Base-by-base conservation (phyloP, 2,113 vertebrate species). In the Scopus umbretta region DNA sequence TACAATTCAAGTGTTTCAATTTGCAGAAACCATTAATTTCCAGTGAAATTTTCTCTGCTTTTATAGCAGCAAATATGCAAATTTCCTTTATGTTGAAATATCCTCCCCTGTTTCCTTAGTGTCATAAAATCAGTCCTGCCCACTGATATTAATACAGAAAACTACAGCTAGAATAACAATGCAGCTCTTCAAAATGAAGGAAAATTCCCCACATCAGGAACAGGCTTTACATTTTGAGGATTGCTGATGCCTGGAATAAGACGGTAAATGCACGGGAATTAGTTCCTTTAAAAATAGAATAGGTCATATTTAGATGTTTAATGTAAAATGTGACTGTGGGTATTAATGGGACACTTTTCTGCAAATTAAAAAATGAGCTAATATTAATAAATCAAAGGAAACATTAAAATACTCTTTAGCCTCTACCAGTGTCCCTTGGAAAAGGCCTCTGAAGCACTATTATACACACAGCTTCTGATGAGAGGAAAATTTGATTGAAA, bases 341-440 rank as follows among this genome's bases (percentile, higher is more conserved):
- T 90, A 74, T 84, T 91, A 91, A 92, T 55, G 47, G 47, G 58
- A 3, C 22, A 73, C 71, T 73, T 30, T 17, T 74, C 83, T 86
- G 63, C 73, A 86, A 84, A 84, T 88, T 91, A 91, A 94, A 96
- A 91, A 23, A 50, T 7, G 16, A 86, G 5, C 27, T 78, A 76
- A 58, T 45, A 22, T 70, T 86, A 94, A 88, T 92, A 94, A 92
- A 95, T 93, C 23, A 92, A 74, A 95, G 53, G 86, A 94, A 78
- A 84, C 42, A 42, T 63, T 91, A 73, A 92, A 91, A 90, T 70
- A 38, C 25, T 95, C 72, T 86, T 80, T 66, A 88, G 72, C 68
- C 45, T 84, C 50, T 81, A 50, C 10, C 38, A 86, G 6, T 16
- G 16, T 62, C n/a, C 47, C 71, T 83, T 79, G 38, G 52, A 84